Evolutionary conservation across 2,113 vertebrate species (phyloP), one percentile per base, ranked within the genome.

Genomic region (Vanacampus margaritifer): DNA sequence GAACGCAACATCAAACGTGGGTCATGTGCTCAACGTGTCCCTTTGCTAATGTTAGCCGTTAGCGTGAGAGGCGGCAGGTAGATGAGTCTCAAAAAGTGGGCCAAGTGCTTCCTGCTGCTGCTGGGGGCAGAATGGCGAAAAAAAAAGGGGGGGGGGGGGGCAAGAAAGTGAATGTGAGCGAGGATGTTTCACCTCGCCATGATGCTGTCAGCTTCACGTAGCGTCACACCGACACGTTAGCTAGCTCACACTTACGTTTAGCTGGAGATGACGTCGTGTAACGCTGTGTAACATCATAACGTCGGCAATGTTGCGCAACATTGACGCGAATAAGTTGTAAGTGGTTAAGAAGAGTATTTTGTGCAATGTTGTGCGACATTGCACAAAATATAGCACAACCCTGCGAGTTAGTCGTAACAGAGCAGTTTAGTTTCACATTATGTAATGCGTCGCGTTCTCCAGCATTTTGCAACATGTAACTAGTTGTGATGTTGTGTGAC

Each of bases 11-110:
- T 26, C 11, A 12, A 54, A 26, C 14, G 24, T 14, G 9, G 51
- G n/a, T 24, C 24, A 12, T 12, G 7, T 26, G 24, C 13, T 16
- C 12, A 16, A 26, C 23, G 4, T 21, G 58, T 65, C 65, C 58
- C 36, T 28, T 1, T 32, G 54, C 71, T 46, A 71, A 80, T 80
- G 3, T 13, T 67, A 84, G 70, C 67, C 75, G 79, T 82, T 81
- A 77, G 73, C 7, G 65, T 63, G 73, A 37, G 70, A 79, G 72
- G 21, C 78, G 68, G 78, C 79, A 82, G 81, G 81, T 84, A 62
- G 67, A 68, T 64, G 21, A 13, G 14, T 32, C 24, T 8, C 17
- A 39, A 50, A 77, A 84, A 77, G 73, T 84, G 81, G 81, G 80
- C 72, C 83, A 80, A 66, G 26, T 35, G 60, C 67, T 68, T 74